Evolutionary conservation across 2,888 invertebrate genomes (phyloP).

Genomic region (Agriopis aurantiaria): DNA sequence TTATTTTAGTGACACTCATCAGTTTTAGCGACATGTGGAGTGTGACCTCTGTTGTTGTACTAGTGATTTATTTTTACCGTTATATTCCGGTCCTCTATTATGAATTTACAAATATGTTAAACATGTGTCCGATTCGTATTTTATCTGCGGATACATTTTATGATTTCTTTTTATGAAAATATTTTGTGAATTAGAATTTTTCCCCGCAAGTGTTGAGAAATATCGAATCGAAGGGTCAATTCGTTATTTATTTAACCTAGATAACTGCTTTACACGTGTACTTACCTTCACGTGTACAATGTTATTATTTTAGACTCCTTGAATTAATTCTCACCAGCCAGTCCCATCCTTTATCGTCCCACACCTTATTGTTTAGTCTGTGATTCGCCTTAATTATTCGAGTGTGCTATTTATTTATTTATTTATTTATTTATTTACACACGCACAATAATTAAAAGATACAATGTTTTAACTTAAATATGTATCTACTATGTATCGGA

Average conservation of each 20-base stretch:
- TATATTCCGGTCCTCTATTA: not conserved
- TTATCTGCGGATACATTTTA: not conserved
- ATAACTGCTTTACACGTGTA: constrained; percentile 2
- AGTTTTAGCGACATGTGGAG: constrained; percentile 21
- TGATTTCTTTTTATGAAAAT: too few relatives aligned
- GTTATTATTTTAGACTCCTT: not conserved
- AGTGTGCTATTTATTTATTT: too few relatives aligned
- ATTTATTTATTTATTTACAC: too few relatives aligned
- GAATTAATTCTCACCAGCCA: not conserved
- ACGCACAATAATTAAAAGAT: too few relatives aligned
- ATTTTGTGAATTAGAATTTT: too few relatives aligned
- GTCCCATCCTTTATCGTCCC: not conserved
- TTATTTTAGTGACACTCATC: constrained; percentile 28
- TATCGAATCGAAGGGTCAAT: not conserved
- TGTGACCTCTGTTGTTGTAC: not conserved
- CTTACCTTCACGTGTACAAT: not conserved
- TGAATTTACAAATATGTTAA: not conserved
- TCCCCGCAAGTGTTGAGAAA: not conserved
- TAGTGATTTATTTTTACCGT: not conserved
- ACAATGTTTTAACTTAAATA: too few relatives aligned
- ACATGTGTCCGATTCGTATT: not conserved
- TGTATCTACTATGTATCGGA: not conserved
- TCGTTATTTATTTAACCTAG: constrained; percentile 3
- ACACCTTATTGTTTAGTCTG: not conserved
- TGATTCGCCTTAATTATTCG: not conserved